Percentiles rank a stretch among this genome's conserved stretches.
These are phyloP conservation scores for Pseudomyrmex pallidus DNA, from an alignment of 1,140 invertebrate genomes.

Conservation along the genomic window DNA sequence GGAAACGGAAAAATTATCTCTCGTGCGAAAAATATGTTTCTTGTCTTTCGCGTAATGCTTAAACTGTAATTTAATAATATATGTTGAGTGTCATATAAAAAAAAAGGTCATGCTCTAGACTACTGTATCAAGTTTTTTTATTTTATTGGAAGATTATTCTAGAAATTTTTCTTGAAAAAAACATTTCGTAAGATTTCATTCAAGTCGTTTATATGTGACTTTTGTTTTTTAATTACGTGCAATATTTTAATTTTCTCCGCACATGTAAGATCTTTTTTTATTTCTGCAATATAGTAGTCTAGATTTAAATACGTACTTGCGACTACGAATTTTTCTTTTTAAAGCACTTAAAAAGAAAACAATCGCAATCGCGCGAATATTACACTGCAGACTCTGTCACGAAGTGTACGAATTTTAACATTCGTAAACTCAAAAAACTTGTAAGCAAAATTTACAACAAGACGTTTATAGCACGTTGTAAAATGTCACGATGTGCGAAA, in stretches of 20 bases:
- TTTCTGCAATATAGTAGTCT: conserved; percentile 37
- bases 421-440: neutral
- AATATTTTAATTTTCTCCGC: neutral
- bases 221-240: too few relatives aligned
- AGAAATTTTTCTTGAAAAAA: neutral
- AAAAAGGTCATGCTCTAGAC: conserved; percentile 35
- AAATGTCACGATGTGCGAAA: neutral
- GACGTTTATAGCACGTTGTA: too few relatives aligned
- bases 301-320: conserved; percentile 23
- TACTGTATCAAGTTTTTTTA: conserved; percentile 26
- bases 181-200: neutral
- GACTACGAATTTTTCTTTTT: neutral
- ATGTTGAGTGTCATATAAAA: conserved; percentile 2
- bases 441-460: too few relatives aligned
- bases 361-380: conserved; percentile 20
- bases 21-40: conserved; percentile 38
- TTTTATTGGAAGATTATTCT: neutral
- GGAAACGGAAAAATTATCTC: conserved; percentile 34
- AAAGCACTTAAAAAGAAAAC: neutral
- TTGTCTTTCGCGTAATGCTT: conserved; percentile 18
- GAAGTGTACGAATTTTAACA: neutral
- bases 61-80: conserved; percentile 43
- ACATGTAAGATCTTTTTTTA: neutral
- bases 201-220: too few relatives aligned
- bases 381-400: too few relatives aligned